Base-by-base conservation (phyloP, 2,113 vertebrate genomes). In the Aythya baeri region DNA sequence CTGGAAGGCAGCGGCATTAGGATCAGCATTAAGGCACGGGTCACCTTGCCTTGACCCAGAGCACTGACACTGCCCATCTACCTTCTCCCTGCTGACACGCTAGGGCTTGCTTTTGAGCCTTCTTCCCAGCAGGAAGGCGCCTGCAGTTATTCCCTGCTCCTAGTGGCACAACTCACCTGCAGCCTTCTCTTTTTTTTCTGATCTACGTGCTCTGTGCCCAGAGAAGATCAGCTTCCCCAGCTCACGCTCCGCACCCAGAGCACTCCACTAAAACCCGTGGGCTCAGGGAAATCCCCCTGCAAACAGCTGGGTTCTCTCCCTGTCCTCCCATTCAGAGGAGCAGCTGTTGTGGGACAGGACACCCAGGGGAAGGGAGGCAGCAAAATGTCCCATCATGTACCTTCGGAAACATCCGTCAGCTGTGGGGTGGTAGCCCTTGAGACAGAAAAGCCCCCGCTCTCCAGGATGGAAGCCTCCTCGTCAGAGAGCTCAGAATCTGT, bases 401-500 rank as follows among this genome's bases (percentile, higher is more conserved):
- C 99, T 98, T 99, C 99, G 31, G 99, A 99, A 90, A 99, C 97
- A 0, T 99, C 99, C 0, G 98, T 99, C 75, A 99, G 98, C 57
- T 99, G 99, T 46, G 99, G 99, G 16, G 99, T 99, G 15, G 99
- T 99, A 65, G 99, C 99, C 97, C 99, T 98, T 89, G 99, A 99
- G 77, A 99, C 99, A 0, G 99, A 99, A 97, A 99, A 99, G 17
- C 99, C 99, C 4, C 99, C 99, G 4, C 99, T 99, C 96, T 99
- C 99, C 96, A 99, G 95, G 91, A 99, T 99, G 63, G 99, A 99
- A 18, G 98, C 99, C 89, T 99, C 99, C 76, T 99, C 99, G 36
- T 99, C 99, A 2, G 99, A 99, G 72, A 99, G 88, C 97, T 99
- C 99, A 0, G 99, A 99, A 98, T 99, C 99, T 6, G 99, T 99